A percentile compares a stretch with the other conserved stretches of the same genome.
phyloP scores from a whole-genome alignment of 2,797 vertebrate species.

The Benthosema pterotum region DNA sequence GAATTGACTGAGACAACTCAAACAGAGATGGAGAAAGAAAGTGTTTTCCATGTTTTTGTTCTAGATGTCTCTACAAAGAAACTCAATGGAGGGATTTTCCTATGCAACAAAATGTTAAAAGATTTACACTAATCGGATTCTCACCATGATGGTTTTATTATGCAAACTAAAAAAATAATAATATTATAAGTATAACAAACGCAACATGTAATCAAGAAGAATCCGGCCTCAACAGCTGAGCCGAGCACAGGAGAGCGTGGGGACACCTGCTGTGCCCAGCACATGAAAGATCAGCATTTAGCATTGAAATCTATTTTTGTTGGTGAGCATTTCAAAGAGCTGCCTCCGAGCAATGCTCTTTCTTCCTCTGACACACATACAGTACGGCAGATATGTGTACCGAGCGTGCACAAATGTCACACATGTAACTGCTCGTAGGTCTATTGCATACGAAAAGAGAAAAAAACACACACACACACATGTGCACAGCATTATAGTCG shows the following conservation, averaged over 20 bases:
- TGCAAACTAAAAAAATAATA: no score
- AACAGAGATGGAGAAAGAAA: no score
- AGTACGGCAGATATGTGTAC: slow-evolving; percentile 13
- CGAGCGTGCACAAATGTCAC: background rate
- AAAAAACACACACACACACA: no score
- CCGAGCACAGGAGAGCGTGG: background rate
- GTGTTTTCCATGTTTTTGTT: no score
- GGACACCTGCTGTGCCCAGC: slow-evolving; percentile 28
- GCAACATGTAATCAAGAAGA: slow-evolving; percentile 9
- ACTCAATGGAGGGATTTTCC: no score
- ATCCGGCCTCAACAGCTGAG: slow-evolving; percentile 23
- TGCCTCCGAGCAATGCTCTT: slow-evolving; percentile 1
- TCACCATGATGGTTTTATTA: no score
- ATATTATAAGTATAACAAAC: no score
- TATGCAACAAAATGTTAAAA: no score
- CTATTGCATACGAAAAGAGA: no score
- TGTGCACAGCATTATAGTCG: slow-evolving; percentile 11
- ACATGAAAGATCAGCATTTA: slow-evolving; percentile 6
- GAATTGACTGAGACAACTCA: background rate
- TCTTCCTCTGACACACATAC: background rate
- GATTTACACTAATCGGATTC: no score
- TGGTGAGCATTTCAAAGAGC: slow-evolving; percentile 13
- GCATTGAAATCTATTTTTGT: slow-evolving; percentile 9
- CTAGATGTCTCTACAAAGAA: no score
- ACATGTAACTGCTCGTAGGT: background rate